These are phyloP conservation scores for Rhabdomys pumilio DNA, from an alignment of 2,797 vertebrate genomes.

Conservation along the genomic window DNA sequence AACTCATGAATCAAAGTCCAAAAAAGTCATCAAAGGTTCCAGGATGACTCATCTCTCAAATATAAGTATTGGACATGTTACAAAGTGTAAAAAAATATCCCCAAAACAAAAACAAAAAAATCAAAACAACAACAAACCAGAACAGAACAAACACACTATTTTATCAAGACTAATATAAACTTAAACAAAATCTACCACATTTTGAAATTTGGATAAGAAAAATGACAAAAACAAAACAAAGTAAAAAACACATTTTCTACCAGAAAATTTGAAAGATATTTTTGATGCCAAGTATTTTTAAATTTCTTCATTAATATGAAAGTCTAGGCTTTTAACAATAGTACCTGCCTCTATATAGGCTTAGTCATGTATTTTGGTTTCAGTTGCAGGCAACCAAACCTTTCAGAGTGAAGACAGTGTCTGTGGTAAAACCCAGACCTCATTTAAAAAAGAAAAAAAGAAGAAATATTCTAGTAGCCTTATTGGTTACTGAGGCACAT, in stretches of 20 bases:
- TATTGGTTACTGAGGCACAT: not conserved
- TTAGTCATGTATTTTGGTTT: not conserved
- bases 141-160: not conserved
- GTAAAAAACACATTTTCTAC: not conserved
- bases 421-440: not conserved
- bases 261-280: constrained; percentile 11
- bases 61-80: constrained; percentile 2
- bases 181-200: not conserved
- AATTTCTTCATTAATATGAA: not conserved
- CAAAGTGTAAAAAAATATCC: not conserved
- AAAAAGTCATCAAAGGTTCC: constrained; percentile 66
- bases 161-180: constrained; percentile 27
- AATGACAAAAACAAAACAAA: not conserved
- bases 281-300: not conserved
- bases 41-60: constrained; percentile 29
- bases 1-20: constrained; percentile 64
- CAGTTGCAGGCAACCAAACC: not conserved
- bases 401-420: not conserved
- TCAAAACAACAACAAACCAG: not conserved
- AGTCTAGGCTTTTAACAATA: constrained; percentile 13
- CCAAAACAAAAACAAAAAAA: not conserved
- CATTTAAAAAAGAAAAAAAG: too few species aligned
- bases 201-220: constrained; percentile 28
- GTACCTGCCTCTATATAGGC: not conserved
- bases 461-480: not conserved